Conservation (phyloP, 2,888 invertebrate species). For the Scaptomyza flava region DNA sequence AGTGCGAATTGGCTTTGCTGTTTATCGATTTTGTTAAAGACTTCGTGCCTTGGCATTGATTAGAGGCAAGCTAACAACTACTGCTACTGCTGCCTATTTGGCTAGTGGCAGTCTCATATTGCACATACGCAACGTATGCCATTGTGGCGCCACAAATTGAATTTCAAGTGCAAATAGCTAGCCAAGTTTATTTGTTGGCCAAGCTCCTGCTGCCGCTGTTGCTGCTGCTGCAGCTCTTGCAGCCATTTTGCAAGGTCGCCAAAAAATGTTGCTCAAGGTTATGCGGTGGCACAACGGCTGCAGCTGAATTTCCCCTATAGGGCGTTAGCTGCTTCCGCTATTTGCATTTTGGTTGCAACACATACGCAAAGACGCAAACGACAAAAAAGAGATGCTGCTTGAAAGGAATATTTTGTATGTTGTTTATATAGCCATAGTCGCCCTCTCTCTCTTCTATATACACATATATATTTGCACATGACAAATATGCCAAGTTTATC, state of each 20-base stretch:
- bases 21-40: conserved; percentile 59
- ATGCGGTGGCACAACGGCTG: conserved; percentile 15
- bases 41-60: conserved; percentile 33
- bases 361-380: conserved; percentile 42
- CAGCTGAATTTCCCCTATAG: conserved; percentile 12
- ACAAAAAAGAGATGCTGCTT: conserved; percentile 59
- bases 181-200: not conserved
- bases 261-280: conserved; percentile 31
- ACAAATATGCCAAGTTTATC: conserved; percentile 66
- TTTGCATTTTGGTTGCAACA: conserved; percentile 73
- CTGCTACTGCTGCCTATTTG: conserved; percentile 27
- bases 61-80: conserved; percentile 15
- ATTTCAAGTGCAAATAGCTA: conserved; percentile 55
- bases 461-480: conserved; percentile 62
- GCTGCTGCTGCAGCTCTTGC: conserved; percentile 12
- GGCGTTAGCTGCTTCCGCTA: conserved; percentile 57
- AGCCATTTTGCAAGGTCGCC: conserved; percentile 44
- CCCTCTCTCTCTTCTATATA: conserved; percentile 18
- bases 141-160: conserved; percentile 53
- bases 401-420: conserved; percentile 61
- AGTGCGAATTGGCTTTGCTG: conserved; percentile 21
- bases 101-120: conserved; percentile 51
- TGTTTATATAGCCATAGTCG: conserved; percentile 56
- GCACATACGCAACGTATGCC: conserved; percentile 68
- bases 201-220: conserved; percentile 15